Percentiles rank a stretch among this genome's conserved stretches.
Conservation (phyloP, 1,140 invertebrate species). For the Heliothis virescens region DNA sequence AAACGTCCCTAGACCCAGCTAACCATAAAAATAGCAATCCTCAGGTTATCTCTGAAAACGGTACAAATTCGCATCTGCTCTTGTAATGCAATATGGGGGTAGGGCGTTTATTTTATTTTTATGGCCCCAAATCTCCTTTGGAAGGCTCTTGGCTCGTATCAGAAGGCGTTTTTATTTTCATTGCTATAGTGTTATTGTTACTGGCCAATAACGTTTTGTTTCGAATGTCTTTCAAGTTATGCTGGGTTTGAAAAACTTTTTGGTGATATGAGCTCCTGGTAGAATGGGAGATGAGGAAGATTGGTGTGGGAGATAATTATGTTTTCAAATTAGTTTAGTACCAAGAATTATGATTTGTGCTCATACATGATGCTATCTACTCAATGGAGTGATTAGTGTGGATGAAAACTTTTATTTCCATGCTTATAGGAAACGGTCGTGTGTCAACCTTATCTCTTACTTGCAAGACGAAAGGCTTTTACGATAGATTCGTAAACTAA, state of each 20-base stretch:
- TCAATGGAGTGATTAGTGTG: too few relatives aligned
- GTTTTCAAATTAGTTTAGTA: too few relatives aligned
- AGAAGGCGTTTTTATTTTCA: slow-evolving; percentile 7
- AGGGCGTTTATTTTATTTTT: slow-evolving; percentile 47
- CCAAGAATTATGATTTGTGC: too few relatives aligned
- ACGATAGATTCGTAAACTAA: too few relatives aligned
- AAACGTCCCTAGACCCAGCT: background rate
- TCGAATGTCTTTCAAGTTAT: background rate
- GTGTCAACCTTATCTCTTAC: too few relatives aligned
- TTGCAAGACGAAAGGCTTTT: too few relatives aligned
- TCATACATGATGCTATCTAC: too few relatives aligned
- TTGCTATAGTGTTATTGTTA: slow-evolving; percentile 21
- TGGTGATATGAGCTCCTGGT: background rate
- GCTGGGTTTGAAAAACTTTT: background rate
- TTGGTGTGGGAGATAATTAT: too few relatives aligned
- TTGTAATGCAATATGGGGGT: slow-evolving; percentile 38
- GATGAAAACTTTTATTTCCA: too few relatives aligned
- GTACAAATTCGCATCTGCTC: slow-evolving; percentile 38
- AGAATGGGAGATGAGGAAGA: too few relatives aligned
- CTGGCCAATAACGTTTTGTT: background rate
- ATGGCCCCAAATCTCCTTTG: slow-evolving; percentile 42
- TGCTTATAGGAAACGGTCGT: too few relatives aligned
- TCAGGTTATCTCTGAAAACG: slow-evolving; percentile 29
- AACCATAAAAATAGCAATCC: slow-evolving; percentile 12
- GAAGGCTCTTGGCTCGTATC: slow-evolving; percentile 31